Percentiles rank a stretch among this genome's conserved stretches.
These are phyloP conservation scores for Chirona hameri DNA, from an alignment of 2,888 invertebrate genomes.

Conservation along the genomic window DNA sequence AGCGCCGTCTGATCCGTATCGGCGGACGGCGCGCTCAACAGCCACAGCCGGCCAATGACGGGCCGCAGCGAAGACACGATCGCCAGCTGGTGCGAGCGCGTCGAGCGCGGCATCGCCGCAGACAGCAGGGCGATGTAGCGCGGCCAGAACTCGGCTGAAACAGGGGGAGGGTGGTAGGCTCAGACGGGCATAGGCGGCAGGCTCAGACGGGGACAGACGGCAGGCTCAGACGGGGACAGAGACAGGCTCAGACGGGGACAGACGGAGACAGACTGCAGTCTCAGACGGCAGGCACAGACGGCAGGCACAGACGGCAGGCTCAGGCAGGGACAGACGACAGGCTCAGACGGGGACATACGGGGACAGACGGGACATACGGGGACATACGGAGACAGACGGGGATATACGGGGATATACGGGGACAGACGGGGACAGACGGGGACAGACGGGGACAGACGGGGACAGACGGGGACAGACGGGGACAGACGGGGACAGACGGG, in stretches of 20 bases:
- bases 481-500: not conserved
- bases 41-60: not conserved
- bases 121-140: not conserved
- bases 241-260: no score
- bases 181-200: not conserved
- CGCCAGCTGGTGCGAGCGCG: constrained; percentile 1
- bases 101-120: not conserved
- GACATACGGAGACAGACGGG: not conserved
- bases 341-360: not conserved
- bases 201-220: not conserved
- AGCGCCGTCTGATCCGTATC: not conserved
- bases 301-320: not conserved
- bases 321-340: not conserved
- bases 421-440: no score
- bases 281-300: not conserved
- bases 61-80: constrained; percentile 12
- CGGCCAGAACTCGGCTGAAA: not conserved
- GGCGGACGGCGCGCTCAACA: not conserved
- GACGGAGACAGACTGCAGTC: not conserved
- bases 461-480: not conserved
- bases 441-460: not conserved
- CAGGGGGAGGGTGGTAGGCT: not conserved
- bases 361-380: no score
- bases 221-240: not conserved
- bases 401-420: no score